A percentile compares a stretch with the other conserved stretches of the same genome.
These are phyloP conservation scores for Macrobrachium nipponense DNA, from an alignment of 1,140 invertebrate species.

Conservation along the genomic window DNA sequence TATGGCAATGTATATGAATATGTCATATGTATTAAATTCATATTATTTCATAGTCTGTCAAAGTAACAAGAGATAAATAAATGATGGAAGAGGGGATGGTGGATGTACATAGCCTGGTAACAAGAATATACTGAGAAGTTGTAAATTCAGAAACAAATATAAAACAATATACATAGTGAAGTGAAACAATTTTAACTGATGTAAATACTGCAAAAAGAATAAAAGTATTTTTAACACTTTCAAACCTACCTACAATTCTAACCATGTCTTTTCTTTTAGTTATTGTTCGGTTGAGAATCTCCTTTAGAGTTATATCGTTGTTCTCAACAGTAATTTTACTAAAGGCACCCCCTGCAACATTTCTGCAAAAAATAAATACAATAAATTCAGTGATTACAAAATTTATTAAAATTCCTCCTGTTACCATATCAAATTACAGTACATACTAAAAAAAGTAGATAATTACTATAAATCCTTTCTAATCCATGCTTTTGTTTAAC, in stretches of 20 bases:
- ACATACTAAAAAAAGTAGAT: too few relatives aligned
- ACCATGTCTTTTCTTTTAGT: conserved; percentile 66
- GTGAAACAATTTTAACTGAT: background rate
- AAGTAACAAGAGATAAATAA: background rate
- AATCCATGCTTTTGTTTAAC: too few relatives aligned
- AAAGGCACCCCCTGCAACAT: conserved; percentile 69
- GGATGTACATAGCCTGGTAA: background rate
- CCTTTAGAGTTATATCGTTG: conserved; percentile 67
- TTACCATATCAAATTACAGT: background rate
- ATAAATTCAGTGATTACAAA: background rate
- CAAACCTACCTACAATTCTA: conserved; percentile 45
- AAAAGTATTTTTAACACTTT: background rate
- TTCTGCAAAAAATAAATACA: conserved; percentile 47
- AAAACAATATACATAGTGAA: background rate
- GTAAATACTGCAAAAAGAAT: background rate
- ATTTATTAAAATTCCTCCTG: background rate
- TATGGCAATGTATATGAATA: too few relatives aligned
- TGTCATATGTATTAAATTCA: too few relatives aligned
- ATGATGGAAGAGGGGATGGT: background rate
- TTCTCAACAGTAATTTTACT: conserved; percentile 69
- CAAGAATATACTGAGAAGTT: background rate
- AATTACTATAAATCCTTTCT: too few relatives aligned
- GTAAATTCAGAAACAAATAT: background rate
- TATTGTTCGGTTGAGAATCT: conserved; percentile 69
- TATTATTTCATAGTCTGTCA: too few relatives aligned